Evolutionary conservation across 2,888 invertebrate species (phyloP).

Genomic region (Diloba caeruleocephala): DNA sequence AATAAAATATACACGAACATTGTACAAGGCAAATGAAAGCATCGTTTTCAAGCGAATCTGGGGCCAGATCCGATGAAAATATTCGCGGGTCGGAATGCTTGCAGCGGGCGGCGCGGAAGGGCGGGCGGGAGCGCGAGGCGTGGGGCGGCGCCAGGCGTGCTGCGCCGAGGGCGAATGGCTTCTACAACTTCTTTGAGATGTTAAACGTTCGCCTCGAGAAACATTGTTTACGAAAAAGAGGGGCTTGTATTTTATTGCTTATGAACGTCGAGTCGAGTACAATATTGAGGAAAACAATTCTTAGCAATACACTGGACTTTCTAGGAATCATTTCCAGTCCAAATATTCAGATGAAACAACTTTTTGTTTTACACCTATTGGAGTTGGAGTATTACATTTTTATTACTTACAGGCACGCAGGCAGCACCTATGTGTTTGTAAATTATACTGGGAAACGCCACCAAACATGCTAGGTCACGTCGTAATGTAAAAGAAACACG

Average conservation of each 20-base stretch:
- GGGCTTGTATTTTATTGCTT: slow-evolving; percentile 72
- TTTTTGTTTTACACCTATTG: slow-evolving; percentile 36
- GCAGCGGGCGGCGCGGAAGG: slow-evolving; percentile 12
- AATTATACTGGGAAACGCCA: slow-evolving; percentile 36
- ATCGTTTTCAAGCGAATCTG: slow-evolving; percentile 43
- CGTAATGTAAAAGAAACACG: slow-evolving; percentile 50
- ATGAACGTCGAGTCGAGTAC: slow-evolving; percentile 63
- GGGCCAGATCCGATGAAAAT: slow-evolving; percentile 38
- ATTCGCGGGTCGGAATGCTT: slow-evolving; percentile 26
- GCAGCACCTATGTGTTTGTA: slow-evolving; percentile 30
- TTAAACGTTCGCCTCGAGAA: slow-evolving; percentile 69
- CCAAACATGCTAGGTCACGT: slow-evolving; percentile 42
- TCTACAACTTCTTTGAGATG: slow-evolving; percentile 71
- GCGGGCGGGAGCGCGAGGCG: slow-evolving; percentile 16
- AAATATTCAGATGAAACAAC: slow-evolving; percentile 32
- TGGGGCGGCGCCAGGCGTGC: slow-evolving; percentile 43
- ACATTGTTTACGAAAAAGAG: slow-evolving; percentile 69
- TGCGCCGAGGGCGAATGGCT: slow-evolving; percentile 41
- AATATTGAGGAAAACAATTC: slow-evolving; percentile 69
- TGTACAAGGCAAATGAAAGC: slow-evolving; percentile 46
- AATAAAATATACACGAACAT: slow-evolving; percentile 30
- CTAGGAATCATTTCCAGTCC: slow-evolving; percentile 51
- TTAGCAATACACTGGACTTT: slow-evolving; percentile 54
- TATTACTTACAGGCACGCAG: slow-evolving; percentile 38
- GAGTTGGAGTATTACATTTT: slow-evolving; percentile 32